Evolutionary conservation across 2,888 invertebrate species (phyloP).

Genomic region (Machimus atricapillus): DNA sequence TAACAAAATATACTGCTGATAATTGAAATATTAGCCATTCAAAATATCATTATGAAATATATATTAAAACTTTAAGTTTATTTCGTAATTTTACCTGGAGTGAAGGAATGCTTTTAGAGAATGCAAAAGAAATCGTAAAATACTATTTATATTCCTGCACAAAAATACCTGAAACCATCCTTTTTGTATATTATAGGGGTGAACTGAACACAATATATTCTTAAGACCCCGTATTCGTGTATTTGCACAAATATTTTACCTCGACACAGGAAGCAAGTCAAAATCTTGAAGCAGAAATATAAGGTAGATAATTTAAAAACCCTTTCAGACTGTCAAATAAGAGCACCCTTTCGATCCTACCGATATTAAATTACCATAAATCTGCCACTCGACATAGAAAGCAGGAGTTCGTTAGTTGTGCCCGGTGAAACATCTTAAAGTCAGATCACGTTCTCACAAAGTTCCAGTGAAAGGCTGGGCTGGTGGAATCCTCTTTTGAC

Average conservation of each 20-base stretch:
- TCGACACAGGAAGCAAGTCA: background rate
- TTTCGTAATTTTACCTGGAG: background rate
- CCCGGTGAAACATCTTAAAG: slow-evolving; percentile 26
- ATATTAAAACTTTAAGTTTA: background rate
- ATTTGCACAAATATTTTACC: background rate
- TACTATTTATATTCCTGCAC: background rate
- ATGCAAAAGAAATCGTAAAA: background rate
- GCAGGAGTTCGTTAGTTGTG: slow-evolving; percentile 37
- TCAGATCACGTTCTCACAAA: slow-evolving; percentile 39
- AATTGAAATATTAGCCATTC: too few species aligned
- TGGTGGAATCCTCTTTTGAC: slow-evolving; percentile 27
- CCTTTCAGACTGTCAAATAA: slow-evolving; percentile 30
- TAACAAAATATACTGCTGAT: too few species aligned
- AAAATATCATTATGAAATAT: too few species aligned
- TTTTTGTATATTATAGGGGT: background rate
- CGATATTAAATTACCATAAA: slow-evolving; percentile 44
- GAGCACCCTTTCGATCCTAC: slow-evolving; percentile 28
- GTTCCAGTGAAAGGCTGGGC: background rate
- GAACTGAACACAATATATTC: background rate
- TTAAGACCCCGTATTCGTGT: background rate
- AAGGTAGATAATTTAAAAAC: slow-evolving; percentile 9
- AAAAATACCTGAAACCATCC: background rate
- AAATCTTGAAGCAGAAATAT: background rate
- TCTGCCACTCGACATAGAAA: slow-evolving; percentile 43
- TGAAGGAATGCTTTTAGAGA: background rate